Evolutionary conservation across 2,888 invertebrate species (phyloP).

Genomic region (Imbricaverruca yamaguchii): DNA sequence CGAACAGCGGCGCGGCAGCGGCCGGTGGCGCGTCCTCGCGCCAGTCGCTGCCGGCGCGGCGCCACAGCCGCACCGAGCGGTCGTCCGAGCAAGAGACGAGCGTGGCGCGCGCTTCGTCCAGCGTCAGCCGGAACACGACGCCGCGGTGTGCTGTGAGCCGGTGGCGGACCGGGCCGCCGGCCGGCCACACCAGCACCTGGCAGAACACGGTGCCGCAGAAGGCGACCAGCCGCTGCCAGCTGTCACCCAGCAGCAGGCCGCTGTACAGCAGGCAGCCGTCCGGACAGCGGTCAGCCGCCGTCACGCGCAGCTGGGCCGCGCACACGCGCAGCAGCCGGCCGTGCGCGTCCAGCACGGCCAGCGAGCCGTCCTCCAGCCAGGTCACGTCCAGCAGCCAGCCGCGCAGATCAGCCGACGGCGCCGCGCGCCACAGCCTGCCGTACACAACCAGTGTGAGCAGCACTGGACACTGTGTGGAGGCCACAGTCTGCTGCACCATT

Average conservation of each 20-base stretch:
- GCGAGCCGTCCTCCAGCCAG: not conserved
- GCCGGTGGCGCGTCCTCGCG: not conserved
- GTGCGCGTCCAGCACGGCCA: constrained; percentile 10
- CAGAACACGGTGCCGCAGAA: constrained; percentile 15
- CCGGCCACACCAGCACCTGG: constrained; percentile 19
- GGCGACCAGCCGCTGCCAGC: not conserved
- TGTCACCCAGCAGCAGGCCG: not conserved
- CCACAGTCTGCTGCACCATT: not conserved
- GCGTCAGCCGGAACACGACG: not conserved
- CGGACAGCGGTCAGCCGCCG: not conserved
- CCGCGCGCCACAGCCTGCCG: not conserved
- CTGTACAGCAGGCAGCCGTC: constrained; percentile 5
- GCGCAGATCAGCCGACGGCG: not conserved
- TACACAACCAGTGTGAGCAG: not conserved
- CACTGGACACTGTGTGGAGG: not conserved
- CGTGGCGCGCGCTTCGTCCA: too few species aligned
- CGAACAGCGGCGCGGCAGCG: not conserved
- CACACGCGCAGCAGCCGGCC: not conserved
- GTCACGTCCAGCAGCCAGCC: constrained; percentile 6
- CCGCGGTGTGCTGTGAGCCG: not conserved
- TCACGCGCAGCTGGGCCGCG: not conserved
- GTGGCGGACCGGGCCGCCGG: not conserved
- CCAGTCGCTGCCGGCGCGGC: not conserved
- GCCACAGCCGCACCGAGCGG: constrained; percentile 21
- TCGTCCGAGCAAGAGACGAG: constrained; percentile 10